A percentile compares a stretch with the other conserved stretches of the same genome.
These are phyloP conservation scores for Sebastes elongatus DNA, from an alignment of 2,797 vertebrate genomes.

Conservation along the genomic window DNA sequence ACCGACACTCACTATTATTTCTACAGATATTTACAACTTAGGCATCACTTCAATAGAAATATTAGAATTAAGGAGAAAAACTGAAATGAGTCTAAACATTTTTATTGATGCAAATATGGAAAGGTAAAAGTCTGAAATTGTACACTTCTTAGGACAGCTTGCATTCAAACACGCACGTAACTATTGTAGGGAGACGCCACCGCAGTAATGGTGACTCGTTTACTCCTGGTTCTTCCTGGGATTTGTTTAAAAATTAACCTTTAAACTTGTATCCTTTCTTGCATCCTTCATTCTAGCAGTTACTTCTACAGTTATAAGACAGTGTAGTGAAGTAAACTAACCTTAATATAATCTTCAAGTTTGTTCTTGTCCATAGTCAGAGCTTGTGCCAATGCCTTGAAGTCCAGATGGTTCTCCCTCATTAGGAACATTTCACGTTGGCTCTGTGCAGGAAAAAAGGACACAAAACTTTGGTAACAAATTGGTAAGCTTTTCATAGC, in stretches of 20 bases:
- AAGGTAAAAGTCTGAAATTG: too few species aligned
- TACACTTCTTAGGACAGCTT: too few species aligned
- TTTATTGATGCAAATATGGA: too few species aligned
- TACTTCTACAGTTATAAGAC: neutral
- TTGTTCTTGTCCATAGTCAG: constrained; percentile 66
- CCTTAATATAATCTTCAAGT: constrained; percentile 69
- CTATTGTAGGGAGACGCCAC: too few species aligned
- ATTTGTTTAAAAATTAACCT: neutral
- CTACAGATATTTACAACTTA: too few species aligned
- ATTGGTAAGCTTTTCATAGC: neutral
- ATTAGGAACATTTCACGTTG: constrained; percentile 73
- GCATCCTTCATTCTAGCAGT: neutral
- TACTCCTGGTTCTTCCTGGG: too few species aligned
- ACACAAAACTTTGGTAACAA: neutral
- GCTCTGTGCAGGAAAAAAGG: constrained; percentile 50
- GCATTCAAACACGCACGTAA: too few species aligned
- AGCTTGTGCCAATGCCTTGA: constrained; percentile 68
- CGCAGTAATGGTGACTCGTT: too few species aligned
- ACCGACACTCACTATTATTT: too few species aligned
- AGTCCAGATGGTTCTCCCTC: constrained; percentile 78
- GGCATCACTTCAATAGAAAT: too few species aligned
- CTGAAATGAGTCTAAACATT: too few species aligned
- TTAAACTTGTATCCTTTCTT: neutral
- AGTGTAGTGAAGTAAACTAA: constrained; percentile 22
- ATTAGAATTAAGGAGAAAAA: too few species aligned